Conservation (phyloP, 2,113 vertebrate genomes). For the Eurypyga helias region DNA sequence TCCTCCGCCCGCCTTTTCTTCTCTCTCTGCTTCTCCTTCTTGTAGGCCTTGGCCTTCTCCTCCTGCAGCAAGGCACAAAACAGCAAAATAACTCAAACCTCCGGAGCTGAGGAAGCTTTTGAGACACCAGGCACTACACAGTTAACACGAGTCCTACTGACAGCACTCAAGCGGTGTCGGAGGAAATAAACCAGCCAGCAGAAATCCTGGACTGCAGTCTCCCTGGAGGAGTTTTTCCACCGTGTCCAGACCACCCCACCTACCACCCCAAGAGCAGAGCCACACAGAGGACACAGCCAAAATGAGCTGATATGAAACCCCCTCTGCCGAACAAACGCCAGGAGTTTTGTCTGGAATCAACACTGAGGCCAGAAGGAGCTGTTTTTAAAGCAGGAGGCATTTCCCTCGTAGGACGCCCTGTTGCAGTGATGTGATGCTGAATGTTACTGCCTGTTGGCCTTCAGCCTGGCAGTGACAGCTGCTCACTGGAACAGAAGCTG, state of each 20-base stretch:
- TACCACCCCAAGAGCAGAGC: background rate
- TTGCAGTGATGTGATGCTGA: background rate
- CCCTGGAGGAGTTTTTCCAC: background rate
- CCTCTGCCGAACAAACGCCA: background rate
- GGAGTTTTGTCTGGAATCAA: background rate
- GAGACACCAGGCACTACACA: background rate
- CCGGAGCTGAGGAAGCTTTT: background rate
- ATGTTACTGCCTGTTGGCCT: background rate
- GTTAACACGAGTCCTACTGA: background rate
- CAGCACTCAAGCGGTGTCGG: background rate
- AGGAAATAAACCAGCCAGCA: background rate
- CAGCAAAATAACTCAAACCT: background rate
- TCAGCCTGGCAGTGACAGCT: constrained; percentile 35
- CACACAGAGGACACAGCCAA: background rate
- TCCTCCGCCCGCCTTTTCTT: constrained; percentile 93
- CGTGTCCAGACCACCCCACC: background rate
- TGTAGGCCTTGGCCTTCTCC: constrained; percentile 97
- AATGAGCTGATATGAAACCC: background rate
- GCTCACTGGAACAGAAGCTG: constrained; percentile 19
- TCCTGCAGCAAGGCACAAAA: constrained; percentile 79
- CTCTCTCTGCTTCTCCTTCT: constrained; percentile 96
- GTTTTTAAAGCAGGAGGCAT: background rate
- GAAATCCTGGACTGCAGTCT: background rate
- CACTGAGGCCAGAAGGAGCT: background rate
- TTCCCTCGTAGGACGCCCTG: rapidly evolving